phyloP scores from a whole-genome alignment of 2,113 vertebrate species.

The Oncorhynchus clarkii region DNA sequence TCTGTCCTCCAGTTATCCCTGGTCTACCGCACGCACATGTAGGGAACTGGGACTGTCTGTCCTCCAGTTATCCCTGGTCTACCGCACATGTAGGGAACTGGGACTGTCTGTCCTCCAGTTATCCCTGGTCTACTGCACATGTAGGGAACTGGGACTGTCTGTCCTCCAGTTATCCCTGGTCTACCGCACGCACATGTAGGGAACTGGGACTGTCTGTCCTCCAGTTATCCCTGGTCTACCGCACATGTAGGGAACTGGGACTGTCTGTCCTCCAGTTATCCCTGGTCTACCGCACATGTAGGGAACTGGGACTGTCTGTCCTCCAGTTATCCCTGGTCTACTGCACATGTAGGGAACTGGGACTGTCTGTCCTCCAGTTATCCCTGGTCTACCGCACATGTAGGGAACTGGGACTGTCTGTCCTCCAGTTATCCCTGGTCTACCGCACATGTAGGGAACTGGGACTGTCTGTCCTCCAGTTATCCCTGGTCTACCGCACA shows the following conservation, averaged over 20 bases:
- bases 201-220: constrained; percentile 11
- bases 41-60: constrained; percentile 3
- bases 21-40: not conserved
- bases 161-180: constrained; percentile 1
- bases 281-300: not conserved
- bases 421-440: not conserved
- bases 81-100: not conserved
- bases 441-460: not conserved
- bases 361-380: constrained; percentile 12
- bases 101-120: constrained; percentile 12
- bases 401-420: constrained; percentile 1
- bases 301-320: constrained; percentile 7
- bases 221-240: not conserved
- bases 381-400: not conserved
- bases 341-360: not conserved
- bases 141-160: constrained; percentile 1
- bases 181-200: not conserved
- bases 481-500: too few relatives aligned
- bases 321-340: not conserved
- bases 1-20: constrained; percentile 2
- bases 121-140: not conserved
- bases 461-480: constrained; percentile 14
- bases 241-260: not conserved
- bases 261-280: constrained; percentile 10
- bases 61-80: not conserved